Conservation (phyloP, 2,113 vertebrate species). For the Neolamprologus sp. region DNA sequence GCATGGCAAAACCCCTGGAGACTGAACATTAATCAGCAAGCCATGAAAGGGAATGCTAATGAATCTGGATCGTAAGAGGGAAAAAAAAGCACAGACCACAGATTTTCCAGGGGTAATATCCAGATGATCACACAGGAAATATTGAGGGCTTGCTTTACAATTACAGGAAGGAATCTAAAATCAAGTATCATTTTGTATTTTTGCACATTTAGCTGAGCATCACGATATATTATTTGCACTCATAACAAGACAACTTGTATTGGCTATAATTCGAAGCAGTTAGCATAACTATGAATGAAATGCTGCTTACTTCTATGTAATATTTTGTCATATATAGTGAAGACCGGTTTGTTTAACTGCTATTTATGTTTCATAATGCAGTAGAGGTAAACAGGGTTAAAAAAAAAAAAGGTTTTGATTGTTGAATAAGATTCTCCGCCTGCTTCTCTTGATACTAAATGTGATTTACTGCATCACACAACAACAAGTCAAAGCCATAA, state of each 20-base stretch:
- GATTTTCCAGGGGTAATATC: not conserved
- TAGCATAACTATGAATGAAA: not conserved
- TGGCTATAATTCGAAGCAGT: not conserved
- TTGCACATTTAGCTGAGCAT: not conserved
- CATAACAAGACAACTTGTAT: not conserved
- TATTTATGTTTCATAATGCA: not conserved
- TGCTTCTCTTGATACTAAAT: not conserved
- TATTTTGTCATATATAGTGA: not conserved
- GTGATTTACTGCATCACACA: not conserved
- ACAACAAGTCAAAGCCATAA: not conserved
- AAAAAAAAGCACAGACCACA: not conserved
- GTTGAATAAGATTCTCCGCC: not conserved
- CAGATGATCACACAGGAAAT: not conserved
- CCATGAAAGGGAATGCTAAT: not conserved
- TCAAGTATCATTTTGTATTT: not conserved
- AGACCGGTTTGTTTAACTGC: not conserved
- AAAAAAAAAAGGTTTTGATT: not conserved
- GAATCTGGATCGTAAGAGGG: not conserved
- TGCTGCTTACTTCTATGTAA: not conserved
- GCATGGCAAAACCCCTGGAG: not conserved
- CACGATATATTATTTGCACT: not conserved
- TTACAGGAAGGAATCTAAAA: not conserved
- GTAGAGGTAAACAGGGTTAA: not conserved
- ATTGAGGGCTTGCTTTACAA: not conserved
- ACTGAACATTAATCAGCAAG: constrained; percentile 25